Conservation (phyloP, 2,113 vertebrate genomes). For the Apodemus sylvaticus region DNA sequence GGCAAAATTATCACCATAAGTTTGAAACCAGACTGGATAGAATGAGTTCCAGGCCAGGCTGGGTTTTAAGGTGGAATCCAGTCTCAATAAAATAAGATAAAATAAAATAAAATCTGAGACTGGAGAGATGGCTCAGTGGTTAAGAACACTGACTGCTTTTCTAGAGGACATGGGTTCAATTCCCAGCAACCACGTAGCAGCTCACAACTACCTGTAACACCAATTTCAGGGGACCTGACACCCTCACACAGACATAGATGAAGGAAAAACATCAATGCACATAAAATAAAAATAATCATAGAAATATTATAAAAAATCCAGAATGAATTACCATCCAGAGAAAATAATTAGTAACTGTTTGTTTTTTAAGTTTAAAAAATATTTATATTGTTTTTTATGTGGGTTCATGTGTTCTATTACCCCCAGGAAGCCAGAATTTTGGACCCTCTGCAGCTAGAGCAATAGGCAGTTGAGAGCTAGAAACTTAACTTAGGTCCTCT, state of each 20-base stretch:
- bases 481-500: background rate
- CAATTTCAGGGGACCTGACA: too few relatives aligned
- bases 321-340: background rate
- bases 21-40: background rate
- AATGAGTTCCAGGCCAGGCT: background rate
- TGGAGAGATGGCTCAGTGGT: background rate
- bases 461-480: background rate
- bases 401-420: background rate
- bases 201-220: too few relatives aligned
- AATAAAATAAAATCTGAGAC: background rate
- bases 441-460: background rate
- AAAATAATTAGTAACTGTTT: background rate
- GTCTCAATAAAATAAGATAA: background rate
- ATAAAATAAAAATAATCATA: background rate
- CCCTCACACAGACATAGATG: too few relatives aligned
- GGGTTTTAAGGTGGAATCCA: background rate
- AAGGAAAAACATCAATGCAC: too few relatives aligned
- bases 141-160: background rate
- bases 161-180: too few relatives aligned
- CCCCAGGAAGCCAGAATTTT: background rate
- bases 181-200: background rate
- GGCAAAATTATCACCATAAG: background rate
- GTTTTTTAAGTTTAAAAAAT: background rate
- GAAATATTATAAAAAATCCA: constrained; percentile 14
- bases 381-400: background rate